A percentile compares a stretch with the other conserved stretches of the same genome.
phyloP scores from a whole-genome alignment of 2,113 vertebrate species.

The Pelodiscus sinensis region DNA sequence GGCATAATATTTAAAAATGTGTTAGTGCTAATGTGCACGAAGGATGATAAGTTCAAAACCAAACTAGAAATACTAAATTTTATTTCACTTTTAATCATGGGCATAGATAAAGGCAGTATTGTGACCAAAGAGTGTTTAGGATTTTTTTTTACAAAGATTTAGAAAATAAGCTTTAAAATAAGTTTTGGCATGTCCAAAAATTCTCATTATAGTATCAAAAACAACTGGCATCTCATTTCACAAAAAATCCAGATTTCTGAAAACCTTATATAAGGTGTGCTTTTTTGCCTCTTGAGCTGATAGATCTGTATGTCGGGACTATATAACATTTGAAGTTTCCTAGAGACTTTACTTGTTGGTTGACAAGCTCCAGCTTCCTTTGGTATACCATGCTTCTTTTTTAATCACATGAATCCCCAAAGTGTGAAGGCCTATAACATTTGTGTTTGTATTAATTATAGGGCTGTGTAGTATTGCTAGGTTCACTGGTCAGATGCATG shows the following conservation, averaged over 20 bases:
- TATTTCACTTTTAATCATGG: fast-evolving
- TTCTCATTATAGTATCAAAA: background rate
- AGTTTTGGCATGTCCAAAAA: background rate
- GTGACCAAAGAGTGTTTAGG: background rate
- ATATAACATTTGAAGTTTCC: constrained; percentile 1
- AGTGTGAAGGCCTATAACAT: background rate
- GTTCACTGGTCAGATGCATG: background rate
- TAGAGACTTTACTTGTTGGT: background rate
- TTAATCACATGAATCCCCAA: background rate
- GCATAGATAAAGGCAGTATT: fast-evolving
- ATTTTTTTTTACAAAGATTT: background rate
- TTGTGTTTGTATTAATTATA: background rate
- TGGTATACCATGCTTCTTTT: background rate
- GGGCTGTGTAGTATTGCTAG: background rate
- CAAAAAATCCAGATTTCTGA: background rate
- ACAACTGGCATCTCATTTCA: background rate
- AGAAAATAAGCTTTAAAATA: background rate
- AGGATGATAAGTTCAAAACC: background rate
- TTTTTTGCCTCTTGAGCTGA: background rate
- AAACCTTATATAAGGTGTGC: background rate
- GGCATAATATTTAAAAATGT: fast-evolving
- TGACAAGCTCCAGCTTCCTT: background rate
- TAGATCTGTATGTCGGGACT: background rate
- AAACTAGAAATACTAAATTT: background rate
- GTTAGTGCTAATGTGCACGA: background rate